phyloP scores from a whole-genome alignment of 2,797 vertebrate species.

The Phrynocephalus vlangalii region DNA sequence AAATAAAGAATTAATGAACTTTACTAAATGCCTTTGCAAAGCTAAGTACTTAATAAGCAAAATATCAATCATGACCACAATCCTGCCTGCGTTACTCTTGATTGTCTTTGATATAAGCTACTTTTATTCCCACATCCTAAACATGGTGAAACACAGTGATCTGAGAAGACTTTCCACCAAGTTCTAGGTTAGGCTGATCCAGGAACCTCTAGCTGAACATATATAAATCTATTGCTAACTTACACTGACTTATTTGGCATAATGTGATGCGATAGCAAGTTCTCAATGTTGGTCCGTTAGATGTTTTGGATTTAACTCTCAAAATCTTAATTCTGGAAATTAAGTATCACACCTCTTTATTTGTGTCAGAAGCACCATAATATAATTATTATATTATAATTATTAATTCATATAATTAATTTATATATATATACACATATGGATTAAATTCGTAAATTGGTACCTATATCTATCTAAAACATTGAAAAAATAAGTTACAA shows the following conservation, averaged over 20 bases:
- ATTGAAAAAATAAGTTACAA: too few species aligned
- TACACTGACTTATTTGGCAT: not conserved
- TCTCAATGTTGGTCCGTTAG: too few species aligned
- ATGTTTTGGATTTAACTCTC: too few species aligned
- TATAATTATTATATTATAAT: too few species aligned
- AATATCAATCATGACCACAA: not conserved
- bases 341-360: too few species aligned
- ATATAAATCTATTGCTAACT: not conserved
- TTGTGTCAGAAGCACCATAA: too few species aligned
- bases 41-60: not conserved
- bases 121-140: not conserved
- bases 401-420: too few species aligned
- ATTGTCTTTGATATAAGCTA: not conserved
- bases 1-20: not conserved
- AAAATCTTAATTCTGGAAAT: too few species aligned
- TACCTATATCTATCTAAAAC: too few species aligned
- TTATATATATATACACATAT: too few species aligned
- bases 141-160: not conserved
- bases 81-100: not conserved
- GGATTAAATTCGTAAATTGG: too few species aligned
- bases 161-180: not conserved
- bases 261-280: not conserved
- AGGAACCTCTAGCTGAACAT: not conserved
- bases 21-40: not conserved
- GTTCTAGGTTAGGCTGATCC: not conserved